Percentiles rank a stretch among this genome's conserved stretches.
phyloP scores from a whole-genome alignment of 2,888 invertebrate genomes.

The Prosapia bicincta region DNA sequence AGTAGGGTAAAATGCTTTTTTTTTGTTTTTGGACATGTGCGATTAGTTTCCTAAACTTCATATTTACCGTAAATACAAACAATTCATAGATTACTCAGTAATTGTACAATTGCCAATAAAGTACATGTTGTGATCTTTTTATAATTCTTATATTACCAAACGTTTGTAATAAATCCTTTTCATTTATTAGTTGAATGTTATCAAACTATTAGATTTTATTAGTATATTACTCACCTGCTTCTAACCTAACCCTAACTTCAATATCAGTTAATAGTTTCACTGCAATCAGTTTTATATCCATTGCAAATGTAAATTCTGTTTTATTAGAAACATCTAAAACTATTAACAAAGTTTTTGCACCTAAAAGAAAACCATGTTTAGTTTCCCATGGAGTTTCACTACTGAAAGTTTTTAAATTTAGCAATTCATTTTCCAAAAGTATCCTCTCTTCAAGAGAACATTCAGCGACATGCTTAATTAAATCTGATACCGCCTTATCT shows the following conservation, averaged over 20 bases:
- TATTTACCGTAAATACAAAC: too few species aligned
- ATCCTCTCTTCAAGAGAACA: constrained; percentile 34
- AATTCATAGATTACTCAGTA: too few species aligned
- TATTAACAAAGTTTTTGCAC: constrained; percentile 44
- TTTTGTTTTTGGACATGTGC: too few species aligned
- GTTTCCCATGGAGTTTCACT: constrained; percentile 45
- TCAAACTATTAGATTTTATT: neutral
- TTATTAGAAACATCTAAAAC: constrained; percentile 39
- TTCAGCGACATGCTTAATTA: constrained; percentile 35
- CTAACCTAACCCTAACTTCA: constrained; percentile 48
- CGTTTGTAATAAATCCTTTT: too few species aligned
- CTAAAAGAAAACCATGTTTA: constrained; percentile 47
- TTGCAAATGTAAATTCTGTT: constrained; percentile 36
- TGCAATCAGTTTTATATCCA: constrained; percentile 40
- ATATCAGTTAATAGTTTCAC: constrained; percentile 45
- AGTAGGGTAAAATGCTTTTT: too few species aligned
- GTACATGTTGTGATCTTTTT: too few species aligned
- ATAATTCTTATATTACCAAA: too few species aligned
- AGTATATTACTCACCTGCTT: constrained; percentile 41
- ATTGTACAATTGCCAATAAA: too few species aligned
- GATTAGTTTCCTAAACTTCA: too few species aligned
- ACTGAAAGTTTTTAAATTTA: constrained; percentile 34
- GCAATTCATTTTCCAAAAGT: constrained; percentile 33
- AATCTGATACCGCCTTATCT: constrained; percentile 38
- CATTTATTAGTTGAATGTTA: too few species aligned